Evolutionary conservation across 1,140 invertebrate genomes (phyloP).

Genomic region (Teleogryllus occipitalis): DNA sequence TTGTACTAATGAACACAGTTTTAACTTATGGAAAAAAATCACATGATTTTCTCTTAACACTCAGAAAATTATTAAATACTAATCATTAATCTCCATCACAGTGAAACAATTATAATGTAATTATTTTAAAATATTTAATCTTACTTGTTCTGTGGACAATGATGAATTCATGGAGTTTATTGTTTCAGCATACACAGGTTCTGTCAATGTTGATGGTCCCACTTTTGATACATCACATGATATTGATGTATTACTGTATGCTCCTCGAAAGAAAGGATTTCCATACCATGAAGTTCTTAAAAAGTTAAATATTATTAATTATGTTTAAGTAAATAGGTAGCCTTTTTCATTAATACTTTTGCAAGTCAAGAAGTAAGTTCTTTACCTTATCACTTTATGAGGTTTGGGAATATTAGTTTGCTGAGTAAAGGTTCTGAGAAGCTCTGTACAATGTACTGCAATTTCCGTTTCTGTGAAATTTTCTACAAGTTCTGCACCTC

Average conservation of each 20-base stretch:
- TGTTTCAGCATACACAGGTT: constrained; percentile 32
- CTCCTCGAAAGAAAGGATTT: constrained; percentile 52
- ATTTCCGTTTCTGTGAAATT: constrained; percentile 48
- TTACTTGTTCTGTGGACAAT: background rate
- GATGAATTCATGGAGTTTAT: background rate
- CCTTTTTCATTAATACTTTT: background rate
- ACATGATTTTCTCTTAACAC: no score
- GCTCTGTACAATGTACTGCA: constrained; percentile 43
- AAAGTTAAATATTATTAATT: background rate
- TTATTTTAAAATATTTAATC: background rate
- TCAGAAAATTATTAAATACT: background rate
- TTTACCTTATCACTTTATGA: constrained; percentile 45
- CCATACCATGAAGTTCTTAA: constrained; percentile 53
- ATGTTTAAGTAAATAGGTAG: background rate
- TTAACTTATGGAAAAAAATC: background rate
- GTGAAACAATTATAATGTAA: background rate
- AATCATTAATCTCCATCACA: background rate
- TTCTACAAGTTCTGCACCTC: constrained; percentile 59
- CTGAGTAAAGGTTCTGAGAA: constrained; percentile 47
- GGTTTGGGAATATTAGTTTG: constrained; percentile 46
- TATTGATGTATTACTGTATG: constrained; percentile 52
- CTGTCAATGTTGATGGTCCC: constrained; percentile 32
- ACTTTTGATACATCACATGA: constrained; percentile 39
- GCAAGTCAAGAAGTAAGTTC: background rate
- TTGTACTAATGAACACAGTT: background rate